Percentiles rank a stretch among this genome's conserved stretches.
phyloP scores from a whole-genome alignment of 1,140 invertebrate species.

The Caenorhabditis elegans region WBcel235 BX284606.5:5820501-5821000 shows the following conservation, averaged over 20 bases:
- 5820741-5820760: constrained; percentile 1
- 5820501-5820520: not conserved
- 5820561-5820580: not conserved
- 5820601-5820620: no score
- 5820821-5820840: not conserved
- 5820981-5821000: not conserved
- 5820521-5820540: not conserved
- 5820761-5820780: constrained; percentile 23
- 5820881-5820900: constrained; percentile 33
- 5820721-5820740: constrained; percentile 26
- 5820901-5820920: constrained; percentile 4
- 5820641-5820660: no score
- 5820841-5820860: not conserved
- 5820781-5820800: not conserved
- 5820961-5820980: not conserved
- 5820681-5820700: no score
- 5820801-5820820: constrained; percentile 1
- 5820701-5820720: no score
- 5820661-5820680: no score
- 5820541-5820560: constrained; percentile 17
- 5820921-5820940: constrained; percentile 9
- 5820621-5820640: no score
- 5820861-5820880: not conserved
- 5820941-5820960: constrained; percentile 18
- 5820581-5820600: no score